These are phyloP conservation scores for Felis chaus DNA, from an alignment of 2,113 vertebrate genomes.

Conservation along the genomic window DNA sequence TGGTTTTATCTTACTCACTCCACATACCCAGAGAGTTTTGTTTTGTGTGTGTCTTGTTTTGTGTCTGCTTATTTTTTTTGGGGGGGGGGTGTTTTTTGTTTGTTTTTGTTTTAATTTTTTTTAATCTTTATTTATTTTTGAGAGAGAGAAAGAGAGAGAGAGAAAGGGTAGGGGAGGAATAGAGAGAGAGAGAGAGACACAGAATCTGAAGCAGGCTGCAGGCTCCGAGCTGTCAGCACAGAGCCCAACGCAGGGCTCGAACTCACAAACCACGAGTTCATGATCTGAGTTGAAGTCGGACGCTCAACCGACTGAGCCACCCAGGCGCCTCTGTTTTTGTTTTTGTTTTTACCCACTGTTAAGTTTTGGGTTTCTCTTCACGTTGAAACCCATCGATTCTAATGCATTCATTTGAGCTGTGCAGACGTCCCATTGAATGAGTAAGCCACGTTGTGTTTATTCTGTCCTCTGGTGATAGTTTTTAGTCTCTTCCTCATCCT, in stretches of 20 bases:
- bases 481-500: not conserved
- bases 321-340: not conserved
- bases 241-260: not conserved
- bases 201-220: too few relatives aligned
- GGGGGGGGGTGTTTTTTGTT: not conserved
- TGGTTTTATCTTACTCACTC: not conserved
- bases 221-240: not conserved
- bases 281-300: not conserved
- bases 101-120: not conserved
- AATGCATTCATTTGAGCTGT: not conserved
- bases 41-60: not conserved
- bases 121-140: not conserved
- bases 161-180: not conserved
- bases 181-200: not conserved
- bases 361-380: not conserved
- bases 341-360: too few relatives aligned
- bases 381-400: not conserved
- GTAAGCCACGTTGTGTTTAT: not conserved
- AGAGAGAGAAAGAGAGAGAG: not conserved
- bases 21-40: not conserved
- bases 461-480: not conserved
- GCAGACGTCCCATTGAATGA: fast-evolving
- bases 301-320: not conserved
- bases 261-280: not conserved
- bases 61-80: not conserved